phyloP scores from a whole-genome alignment of 2,113 vertebrate genomes.

The Emydura subglobosa region DNA sequence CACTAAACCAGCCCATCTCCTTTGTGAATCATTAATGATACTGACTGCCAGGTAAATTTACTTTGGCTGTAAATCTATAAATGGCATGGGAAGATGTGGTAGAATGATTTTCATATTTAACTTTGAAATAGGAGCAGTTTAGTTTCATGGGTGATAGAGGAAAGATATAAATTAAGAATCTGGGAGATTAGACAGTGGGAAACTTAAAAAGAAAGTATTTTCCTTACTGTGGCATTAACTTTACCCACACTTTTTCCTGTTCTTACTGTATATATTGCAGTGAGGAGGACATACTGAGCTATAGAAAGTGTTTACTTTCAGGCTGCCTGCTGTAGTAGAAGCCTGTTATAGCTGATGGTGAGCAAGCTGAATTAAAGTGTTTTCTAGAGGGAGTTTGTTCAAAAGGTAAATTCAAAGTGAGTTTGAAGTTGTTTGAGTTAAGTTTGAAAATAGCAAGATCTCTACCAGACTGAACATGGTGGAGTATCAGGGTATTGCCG shows the following conservation, averaged over 20 bases:
- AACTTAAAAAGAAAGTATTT: background rate
- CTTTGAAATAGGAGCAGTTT: slow-evolving; percentile 47
- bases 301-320: background rate
- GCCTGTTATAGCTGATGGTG: background rate
- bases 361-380: background rate
- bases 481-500: background rate
- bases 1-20: slow-evolving; percentile 62
- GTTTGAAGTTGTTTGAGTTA: background rate
- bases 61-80: slow-evolving; percentile 68
- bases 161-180: slow-evolving; percentile 29
- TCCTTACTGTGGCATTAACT: background rate
- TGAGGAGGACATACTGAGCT: background rate
- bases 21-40: slow-evolving; percentile 78
- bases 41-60: slow-evolving; percentile 62
- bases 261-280: background rate
- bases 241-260: background rate
- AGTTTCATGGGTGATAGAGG: background rate
- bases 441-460: background rate
- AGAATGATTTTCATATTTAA: slow-evolving; percentile 64
- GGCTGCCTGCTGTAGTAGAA: background rate
- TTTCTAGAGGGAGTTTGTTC: background rate
- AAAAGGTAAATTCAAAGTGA: background rate
- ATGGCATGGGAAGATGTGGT: slow-evolving; percentile 71
- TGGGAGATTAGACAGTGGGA: background rate
- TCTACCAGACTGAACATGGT: background rate